These are phyloP conservation scores for Calameuta idolon DNA, from an alignment of 2,888 invertebrate genomes.

Conservation along the genomic window DNA sequence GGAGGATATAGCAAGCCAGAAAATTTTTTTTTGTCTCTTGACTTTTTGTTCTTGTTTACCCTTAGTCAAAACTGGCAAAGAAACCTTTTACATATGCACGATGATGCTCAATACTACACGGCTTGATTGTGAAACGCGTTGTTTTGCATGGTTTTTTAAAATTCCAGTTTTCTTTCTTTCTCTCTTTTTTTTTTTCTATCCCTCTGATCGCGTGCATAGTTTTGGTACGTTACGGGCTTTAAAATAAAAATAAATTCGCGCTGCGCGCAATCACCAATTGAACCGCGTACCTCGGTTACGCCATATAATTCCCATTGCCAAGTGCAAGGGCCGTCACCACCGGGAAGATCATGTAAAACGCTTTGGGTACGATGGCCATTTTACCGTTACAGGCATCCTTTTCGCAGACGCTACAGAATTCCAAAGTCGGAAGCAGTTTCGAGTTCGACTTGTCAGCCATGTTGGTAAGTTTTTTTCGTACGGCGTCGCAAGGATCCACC, in stretches of 20 bases:
- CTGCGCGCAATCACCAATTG: background rate
- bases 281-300: slow-evolving; percentile 40
- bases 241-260: background rate
- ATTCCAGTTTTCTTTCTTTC: background rate
- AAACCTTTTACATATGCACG: background rate
- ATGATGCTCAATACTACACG: background rate
- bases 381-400: slow-evolving; percentile 51
- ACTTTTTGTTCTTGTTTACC: background rate
- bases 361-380: slow-evolving; percentile 25
- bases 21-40: background rate
- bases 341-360: slow-evolving; percentile 26
- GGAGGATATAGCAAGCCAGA: background rate
- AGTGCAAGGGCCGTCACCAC: slow-evolving; percentile 18
- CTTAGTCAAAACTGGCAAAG: background rate
- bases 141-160: background rate
- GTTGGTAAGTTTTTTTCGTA: slow-evolving; percentile 23
- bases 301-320: slow-evolving; percentile 13
- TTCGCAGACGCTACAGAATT: slow-evolving; percentile 48
- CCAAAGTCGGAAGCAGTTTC: slow-evolving; percentile 17
- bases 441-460: background rate
- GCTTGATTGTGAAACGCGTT: background rate
- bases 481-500: slow-evolving; percentile 49
- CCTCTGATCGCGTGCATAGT: background rate
- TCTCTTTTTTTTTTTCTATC: too few relatives aligned
- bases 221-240: background rate